These are phyloP conservation scores for Syrphus vitripennis DNA, from an alignment of 2,888 invertebrate species.

Conservation along the genomic window DNA sequence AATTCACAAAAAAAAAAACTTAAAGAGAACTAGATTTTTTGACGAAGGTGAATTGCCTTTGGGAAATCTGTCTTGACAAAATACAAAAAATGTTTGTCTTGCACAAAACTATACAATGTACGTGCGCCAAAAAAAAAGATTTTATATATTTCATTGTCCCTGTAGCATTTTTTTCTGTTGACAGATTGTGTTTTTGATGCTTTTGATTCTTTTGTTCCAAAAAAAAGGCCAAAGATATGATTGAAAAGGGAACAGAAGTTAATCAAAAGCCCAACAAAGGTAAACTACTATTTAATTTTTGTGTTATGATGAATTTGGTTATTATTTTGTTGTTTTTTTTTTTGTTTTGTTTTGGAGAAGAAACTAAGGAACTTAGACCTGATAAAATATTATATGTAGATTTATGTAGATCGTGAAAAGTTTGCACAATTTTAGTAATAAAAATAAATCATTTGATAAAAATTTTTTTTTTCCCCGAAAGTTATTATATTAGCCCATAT, in stretches of 20 bases:
- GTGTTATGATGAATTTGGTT: background rate
- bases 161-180: conserved; percentile 7
- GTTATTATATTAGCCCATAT: too few relatives aligned
- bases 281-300: background rate
- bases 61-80: background rate
- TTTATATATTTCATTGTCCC: conserved; percentile 33
- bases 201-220: conserved; percentile 21
- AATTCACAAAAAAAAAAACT: background rate
- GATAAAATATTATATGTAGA: too few relatives aligned
- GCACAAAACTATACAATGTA: conserved; percentile 30
- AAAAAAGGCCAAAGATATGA: conserved; percentile 13
- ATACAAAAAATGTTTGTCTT: background rate
- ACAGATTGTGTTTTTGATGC: conserved; percentile 54
- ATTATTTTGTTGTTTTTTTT: background rate
- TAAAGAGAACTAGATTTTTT: conserved; percentile 29
- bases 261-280: conserved; percentile 55
- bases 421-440: too few relatives aligned
- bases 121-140: background rate
- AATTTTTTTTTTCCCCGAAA: too few relatives aligned
- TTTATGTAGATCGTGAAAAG: too few relatives aligned
- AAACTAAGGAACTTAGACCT: too few relatives aligned
- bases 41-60: conserved; percentile 57
- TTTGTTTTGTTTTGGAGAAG: too few relatives aligned
- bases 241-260: conserved; percentile 45
- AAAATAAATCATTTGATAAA: too few relatives aligned